These are phyloP conservation scores for Siniperca chuatsi DNA, from an alignment of 2,113 vertebrate species.

Conservation along the genomic window DNA sequence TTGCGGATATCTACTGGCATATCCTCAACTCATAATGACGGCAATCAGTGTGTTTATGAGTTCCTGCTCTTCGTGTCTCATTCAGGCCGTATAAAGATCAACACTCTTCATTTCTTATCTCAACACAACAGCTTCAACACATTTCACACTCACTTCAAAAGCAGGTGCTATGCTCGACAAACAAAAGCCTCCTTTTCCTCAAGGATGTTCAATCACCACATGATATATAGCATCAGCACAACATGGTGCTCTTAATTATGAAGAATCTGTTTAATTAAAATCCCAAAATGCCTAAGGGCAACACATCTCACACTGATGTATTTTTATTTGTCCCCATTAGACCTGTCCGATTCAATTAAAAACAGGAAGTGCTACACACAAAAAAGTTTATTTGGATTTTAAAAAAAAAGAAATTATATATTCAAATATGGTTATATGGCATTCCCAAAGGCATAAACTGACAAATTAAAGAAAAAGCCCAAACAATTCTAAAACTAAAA, in stretches of 20 bases:
- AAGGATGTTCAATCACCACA: conserved; percentile 41
- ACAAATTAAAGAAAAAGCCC: conserved; percentile 27
- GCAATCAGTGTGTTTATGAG: conserved; percentile 70
- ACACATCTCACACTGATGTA: conserved; percentile 28
- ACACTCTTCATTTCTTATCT: conserved; percentile 57
- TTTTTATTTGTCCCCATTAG: conserved; percentile 48
- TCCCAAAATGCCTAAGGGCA: conserved; percentile 34
- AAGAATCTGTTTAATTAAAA: conserved; percentile 53
- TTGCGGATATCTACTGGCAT: conserved; percentile 69
- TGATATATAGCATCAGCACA: conserved; percentile 42
- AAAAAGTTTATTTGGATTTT: conserved; percentile 56
- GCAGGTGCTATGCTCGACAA: conserved; percentile 3
- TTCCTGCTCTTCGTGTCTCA: conserved; percentile 52
- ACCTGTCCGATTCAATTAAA: conserved; percentile 44
- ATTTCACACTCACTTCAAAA: conserved; percentile 34
- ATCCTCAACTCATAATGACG: conserved; percentile 65
- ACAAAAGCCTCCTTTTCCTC: conserved; percentile 38
- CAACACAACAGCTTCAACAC: conserved; percentile 35
- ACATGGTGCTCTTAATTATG: conserved; percentile 38
- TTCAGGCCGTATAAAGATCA: conserved; percentile 65
- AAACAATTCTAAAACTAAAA: conserved; percentile 14
- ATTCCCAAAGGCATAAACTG: conserved; percentile 36
- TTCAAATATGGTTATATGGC: conserved; percentile 49
- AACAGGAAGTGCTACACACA: conserved; percentile 39
- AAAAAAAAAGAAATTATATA: conserved; percentile 26